Base-by-base conservation (phyloP, 1,140 invertebrate species). In the Drosophila seguyi region DNA sequence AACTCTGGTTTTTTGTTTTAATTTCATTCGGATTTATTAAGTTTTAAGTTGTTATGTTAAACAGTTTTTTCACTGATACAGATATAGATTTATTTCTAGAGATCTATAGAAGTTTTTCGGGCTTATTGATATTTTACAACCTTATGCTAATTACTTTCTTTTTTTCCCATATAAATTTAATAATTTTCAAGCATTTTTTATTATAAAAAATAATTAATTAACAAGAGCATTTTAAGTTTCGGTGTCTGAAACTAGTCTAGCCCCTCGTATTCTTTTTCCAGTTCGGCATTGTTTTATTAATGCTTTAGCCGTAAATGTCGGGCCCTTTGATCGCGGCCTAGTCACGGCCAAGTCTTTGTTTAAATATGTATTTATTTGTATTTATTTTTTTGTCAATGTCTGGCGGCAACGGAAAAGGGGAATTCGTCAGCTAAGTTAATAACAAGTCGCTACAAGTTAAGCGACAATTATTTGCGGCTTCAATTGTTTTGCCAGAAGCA, bases 391-490 rank as follows among this genome's bases (percentile, higher is more conserved):
- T 80, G 61, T 85, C 62, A 75, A 79, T 67, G 75, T 61, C 83
- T 71, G 74, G 42, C 57, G 78, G 72, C 63, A 60, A 69, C 48
- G 56, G 75, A 48, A 61, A 59, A 58, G 60, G 56, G 68, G 59
- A 79, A 88, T 80, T 83, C 79, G 80, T 80, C 72, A 88, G 73
- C 72, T 71, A 80, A 77, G 83, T 84, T 87, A 87, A 87, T 83
- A 87, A 84, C 83, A 83, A 80, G 75, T 69, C 72, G 76, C 53
- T 50, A 71, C 74, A 67, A 59, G 67, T 60, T 73, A 67, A 81
- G 58, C 63, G 65, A 67, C 75, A 88, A 86, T 82, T 77, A 82
- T 78, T 79, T 81, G 75, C 68, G 62, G 68, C 66, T 75, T 79
- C 83, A 87, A 88, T 88, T 88, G 84, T 76, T 76, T 79, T 75